Base-by-base conservation (phyloP, 2,888 invertebrate genomes). In the Deilephila elpenor region DNA sequence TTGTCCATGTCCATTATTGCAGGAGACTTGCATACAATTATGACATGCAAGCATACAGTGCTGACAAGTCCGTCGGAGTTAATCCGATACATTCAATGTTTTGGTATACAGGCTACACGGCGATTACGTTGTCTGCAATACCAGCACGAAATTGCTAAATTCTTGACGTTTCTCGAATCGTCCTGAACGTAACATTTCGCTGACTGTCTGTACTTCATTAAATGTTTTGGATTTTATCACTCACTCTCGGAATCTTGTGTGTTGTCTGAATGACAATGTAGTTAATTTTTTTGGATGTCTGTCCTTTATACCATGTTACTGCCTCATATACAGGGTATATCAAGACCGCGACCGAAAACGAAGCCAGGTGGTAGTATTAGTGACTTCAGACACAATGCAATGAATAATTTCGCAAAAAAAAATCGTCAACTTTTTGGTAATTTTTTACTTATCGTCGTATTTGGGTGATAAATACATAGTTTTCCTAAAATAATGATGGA, bases 131-230 rank as follows among this genome's bases (percentile, higher is more conserved):
- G n/a, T 56, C 56, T 56, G n/a, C 56, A n/a, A 17, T n/a, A 56
- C 56, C 56, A 56, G 56, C 61, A 61, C 17, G 19, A 32, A 19
- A 61, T 61, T 32, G 37, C 44, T 44, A 64, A 64, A 64, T 64
- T 64, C 64, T 44, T 64, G 37, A 37, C 20, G 44, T 29, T 19
- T 44, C n/a, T 20, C 37, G 5, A 20, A 37, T 20, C 19, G 14
- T 44, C 19, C 20, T 64, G 44, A 64, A 11, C 20, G 20, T 20
- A 37, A 8, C 37, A 64, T 64, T 64, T 64, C 44, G 44, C 64
- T 25, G 64, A 44, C 64, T 64, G 64, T 20, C 64, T n/a, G 20
- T 14, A 44, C n/a, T 64, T 64, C 37, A 64, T 64, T 64, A 64
- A 29, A 37, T n/a, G n/a, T 37, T 64, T 64, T 37, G 44, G 37